A percentile compares a stretch with the other conserved stretches of the same genome.
Conservation (phyloP, 2,888 invertebrate genomes). For the Habroteleia sp. region DNA sequence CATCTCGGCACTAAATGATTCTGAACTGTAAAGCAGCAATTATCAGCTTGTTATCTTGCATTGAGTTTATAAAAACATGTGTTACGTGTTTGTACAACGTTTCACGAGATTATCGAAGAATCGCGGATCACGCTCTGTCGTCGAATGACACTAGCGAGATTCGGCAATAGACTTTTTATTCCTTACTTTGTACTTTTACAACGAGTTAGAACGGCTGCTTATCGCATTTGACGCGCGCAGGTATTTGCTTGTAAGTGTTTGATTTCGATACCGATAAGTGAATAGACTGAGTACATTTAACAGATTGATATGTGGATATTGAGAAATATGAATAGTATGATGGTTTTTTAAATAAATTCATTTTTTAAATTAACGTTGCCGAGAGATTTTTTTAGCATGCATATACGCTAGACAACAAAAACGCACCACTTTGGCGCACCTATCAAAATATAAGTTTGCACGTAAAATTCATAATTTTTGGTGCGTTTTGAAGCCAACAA, state of each 20-base stretch:
- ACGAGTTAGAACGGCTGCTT: not conserved
- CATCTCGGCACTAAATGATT: constrained; percentile 41
- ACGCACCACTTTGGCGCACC: too few species aligned
- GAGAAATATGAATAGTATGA: too few species aligned
- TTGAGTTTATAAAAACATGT: constrained; percentile 26
- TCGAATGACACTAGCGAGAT: not conserved
- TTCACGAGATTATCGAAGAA: constrained; percentile 2
- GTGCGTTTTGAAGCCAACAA: too few species aligned
- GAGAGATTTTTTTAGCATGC: too few species aligned
- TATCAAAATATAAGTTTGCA: too few species aligned
- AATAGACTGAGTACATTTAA: too few species aligned
- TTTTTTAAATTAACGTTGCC: too few species aligned
- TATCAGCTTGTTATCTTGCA: constrained; percentile 27
- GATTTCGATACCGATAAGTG: constrained; percentile 2
- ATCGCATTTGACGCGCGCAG: constrained; percentile 1
- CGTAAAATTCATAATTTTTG: too few species aligned
- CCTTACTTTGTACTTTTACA: not conserved
- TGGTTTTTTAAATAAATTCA: not conserved
- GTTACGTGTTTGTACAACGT: constrained; percentile 17
- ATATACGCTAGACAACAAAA: too few species aligned
- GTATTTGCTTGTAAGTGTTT: not conserved
- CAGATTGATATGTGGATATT: too few species aligned
- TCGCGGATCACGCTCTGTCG: not conserved
- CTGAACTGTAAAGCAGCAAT: constrained; percentile 28
- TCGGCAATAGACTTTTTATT: not conserved